Conservation (phyloP, 2,113 vertebrate species). For the Variabilichromis moorii region DNA sequence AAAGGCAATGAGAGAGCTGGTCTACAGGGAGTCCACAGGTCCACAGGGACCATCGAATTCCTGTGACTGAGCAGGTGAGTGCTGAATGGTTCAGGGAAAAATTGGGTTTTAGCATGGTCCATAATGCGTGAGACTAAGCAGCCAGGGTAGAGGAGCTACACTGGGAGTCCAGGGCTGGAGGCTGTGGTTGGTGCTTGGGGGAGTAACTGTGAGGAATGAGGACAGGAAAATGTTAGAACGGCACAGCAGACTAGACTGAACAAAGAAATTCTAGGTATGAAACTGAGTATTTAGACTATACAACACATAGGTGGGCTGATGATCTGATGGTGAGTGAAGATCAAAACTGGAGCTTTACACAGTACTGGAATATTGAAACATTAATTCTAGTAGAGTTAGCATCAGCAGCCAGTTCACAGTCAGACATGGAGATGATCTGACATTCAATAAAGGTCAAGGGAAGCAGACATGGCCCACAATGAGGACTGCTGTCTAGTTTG, state of each 20-base stretch:
- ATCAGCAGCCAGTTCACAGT: background rate
- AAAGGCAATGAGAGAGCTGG: background rate
- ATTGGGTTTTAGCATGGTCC: background rate
- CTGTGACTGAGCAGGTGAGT: background rate
- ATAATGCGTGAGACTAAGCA: background rate
- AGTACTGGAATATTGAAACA: background rate
- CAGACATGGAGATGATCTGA: background rate
- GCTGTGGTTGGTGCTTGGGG: background rate
- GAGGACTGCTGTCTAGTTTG: background rate
- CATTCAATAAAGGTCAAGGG: background rate
- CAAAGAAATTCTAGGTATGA: background rate
- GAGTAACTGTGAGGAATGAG: background rate
- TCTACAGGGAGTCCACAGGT: background rate
- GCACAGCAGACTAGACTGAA: background rate
- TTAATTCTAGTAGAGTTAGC: background rate
- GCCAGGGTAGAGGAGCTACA: background rate
- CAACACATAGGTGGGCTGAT: background rate
- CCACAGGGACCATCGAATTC: background rate
- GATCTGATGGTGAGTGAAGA: background rate
- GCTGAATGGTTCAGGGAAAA: background rate
- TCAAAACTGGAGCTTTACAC: background rate
- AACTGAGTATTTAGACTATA: background rate
- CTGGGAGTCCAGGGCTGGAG: background rate
- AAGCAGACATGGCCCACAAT: background rate
- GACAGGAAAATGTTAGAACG: background rate